Conservation (phyloP, 1,140 invertebrate genomes). For the Bombus turneri region DNA sequence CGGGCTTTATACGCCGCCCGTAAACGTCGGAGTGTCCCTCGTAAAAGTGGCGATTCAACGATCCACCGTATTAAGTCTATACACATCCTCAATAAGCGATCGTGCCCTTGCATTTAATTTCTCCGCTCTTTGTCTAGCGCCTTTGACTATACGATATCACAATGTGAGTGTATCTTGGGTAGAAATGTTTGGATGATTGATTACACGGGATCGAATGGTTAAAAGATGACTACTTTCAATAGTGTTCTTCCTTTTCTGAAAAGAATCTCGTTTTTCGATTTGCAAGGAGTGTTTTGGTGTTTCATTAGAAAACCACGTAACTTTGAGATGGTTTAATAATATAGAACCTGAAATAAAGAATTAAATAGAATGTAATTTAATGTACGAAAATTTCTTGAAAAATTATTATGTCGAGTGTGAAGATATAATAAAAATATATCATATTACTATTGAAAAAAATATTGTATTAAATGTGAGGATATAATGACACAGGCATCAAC, state of each 20-base stretch:
- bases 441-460: no score
- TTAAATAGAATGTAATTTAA: no score
- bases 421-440: no score
- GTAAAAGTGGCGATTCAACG: constrained; percentile 39
- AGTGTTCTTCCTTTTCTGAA: background rate
- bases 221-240: background rate
- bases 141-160: no score
- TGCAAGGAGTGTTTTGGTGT: background rate
- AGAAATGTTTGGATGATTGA: background rate
- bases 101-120: background rate
- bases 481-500: background rate
- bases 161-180: no score
- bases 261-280: background rate
- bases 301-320: background rate
- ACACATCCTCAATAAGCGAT: background rate
- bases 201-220: background rate
- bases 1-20: constrained; percentile 16
- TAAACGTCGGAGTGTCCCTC: constrained; percentile 42
- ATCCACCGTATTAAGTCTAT: constrained; percentile 6
- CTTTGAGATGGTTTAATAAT: no score
- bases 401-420: no score
- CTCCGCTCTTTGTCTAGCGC: background rate
- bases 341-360: no score
- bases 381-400: no score
- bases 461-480: background rate